phyloP scores from a whole-genome alignment of 2,888 invertebrate genomes.

The Orchesella flavescens region DNA sequence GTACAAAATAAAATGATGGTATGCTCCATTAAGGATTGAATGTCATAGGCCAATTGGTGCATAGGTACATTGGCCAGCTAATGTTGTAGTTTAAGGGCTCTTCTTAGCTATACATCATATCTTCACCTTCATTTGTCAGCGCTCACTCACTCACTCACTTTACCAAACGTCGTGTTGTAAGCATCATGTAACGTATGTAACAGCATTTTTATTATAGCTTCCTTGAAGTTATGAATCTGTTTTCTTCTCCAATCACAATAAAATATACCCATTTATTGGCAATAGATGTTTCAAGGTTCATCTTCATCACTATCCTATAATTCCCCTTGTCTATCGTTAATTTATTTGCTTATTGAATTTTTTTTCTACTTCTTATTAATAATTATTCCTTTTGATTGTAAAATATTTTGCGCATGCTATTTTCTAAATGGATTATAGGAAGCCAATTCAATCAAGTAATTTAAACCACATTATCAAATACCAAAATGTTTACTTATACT shows the following conservation, averaged over 20 bases:
- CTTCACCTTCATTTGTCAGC: constrained; percentile 48
- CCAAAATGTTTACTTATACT: too few relatives aligned
- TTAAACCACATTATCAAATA: too few relatives aligned
- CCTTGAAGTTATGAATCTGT: background rate
- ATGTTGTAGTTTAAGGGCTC: constrained; percentile 22
- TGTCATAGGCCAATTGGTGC: constrained; percentile 45
- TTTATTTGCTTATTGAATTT: too few relatives aligned
- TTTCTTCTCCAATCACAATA: background rate
- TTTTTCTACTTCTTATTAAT: too few relatives aligned
- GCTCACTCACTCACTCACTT: background rate
- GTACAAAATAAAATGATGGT: background rate
- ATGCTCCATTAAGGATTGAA: constrained; percentile 35
- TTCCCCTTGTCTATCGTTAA: too few relatives aligned
- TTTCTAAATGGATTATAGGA: too few relatives aligned
- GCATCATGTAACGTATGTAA: background rate
- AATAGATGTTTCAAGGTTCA: too few relatives aligned
- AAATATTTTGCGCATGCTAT: too few relatives aligned
- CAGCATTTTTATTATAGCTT: background rate
- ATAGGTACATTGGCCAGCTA: background rate
- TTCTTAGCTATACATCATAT: constrained; percentile 19
- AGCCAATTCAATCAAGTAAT: too few relatives aligned
- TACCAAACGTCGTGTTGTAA: background rate
- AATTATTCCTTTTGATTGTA: too few relatives aligned
- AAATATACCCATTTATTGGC: too few relatives aligned
- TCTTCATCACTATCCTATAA: too few relatives aligned